phyloP scores from a whole-genome alignment of 2,888 invertebrate species.

The Stenoptilia bipunctidactyla region DNA sequence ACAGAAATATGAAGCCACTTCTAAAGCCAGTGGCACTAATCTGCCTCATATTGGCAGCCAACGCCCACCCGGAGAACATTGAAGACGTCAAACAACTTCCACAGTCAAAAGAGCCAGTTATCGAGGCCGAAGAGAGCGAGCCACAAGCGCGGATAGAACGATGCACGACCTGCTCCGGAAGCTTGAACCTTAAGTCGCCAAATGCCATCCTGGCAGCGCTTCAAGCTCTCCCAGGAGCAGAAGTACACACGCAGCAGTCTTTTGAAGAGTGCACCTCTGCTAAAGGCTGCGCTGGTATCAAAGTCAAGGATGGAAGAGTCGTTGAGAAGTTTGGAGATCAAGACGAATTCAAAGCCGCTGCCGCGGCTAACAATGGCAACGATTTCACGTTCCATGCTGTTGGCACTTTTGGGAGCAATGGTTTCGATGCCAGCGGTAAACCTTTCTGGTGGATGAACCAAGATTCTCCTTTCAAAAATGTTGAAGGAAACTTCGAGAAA shows the following conservation, averaged over 20 bases:
- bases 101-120: slow-evolving; percentile 32
- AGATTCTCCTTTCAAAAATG: slow-evolving; percentile 69
- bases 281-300: slow-evolving; percentile 59
- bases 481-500: slow-evolving; percentile 39
- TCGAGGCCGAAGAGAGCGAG: slow-evolving; percentile 41
- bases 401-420: slow-evolving; percentile 29
- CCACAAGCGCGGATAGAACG: slow-evolving; percentile 40
- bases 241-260: slow-evolving; percentile 52
- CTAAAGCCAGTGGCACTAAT: slow-evolving; percentile 48
- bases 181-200: slow-evolving; percentile 32
- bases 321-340: slow-evolving; percentile 49
- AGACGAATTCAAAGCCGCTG: slow-evolving; percentile 45
- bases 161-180: slow-evolving; percentile 38
- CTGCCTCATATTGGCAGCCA: slow-evolving; percentile 36
- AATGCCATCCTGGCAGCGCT: slow-evolving; percentile 38
- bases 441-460: slow-evolving; percentile 75
- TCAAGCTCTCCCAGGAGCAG: slow-evolving; percentile 36
- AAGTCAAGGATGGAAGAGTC: slow-evolving; percentile 55
- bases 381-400: slow-evolving; percentile 52
- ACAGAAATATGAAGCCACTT: slow-evolving; percentile 64
- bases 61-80: slow-evolving; percentile 43
- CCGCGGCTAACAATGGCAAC: slow-evolving; percentile 31
- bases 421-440: slow-evolving; percentile 32
- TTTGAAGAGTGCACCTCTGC: slow-evolving; percentile 54
- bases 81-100: slow-evolving; percentile 43